Base-by-base conservation (phyloP, 1,140 invertebrate species). In the Diprion similis region DNA sequence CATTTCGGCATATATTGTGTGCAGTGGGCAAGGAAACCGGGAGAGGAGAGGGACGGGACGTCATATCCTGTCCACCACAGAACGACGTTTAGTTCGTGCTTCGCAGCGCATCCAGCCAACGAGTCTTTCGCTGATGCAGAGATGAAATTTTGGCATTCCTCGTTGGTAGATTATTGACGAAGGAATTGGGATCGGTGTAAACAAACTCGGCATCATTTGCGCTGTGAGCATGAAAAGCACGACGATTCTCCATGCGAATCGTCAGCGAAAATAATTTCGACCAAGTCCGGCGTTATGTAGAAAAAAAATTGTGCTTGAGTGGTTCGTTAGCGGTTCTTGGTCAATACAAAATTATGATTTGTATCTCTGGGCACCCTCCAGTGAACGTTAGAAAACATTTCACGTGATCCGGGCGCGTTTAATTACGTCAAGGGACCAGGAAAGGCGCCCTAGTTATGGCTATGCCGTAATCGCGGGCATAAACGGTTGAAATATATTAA, bases 41-140 rank as follows among this genome's bases (percentile, higher is more conserved):
- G 11, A 17, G n/a, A 78, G 81, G 82, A 81, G 78, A 79, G 77
- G 75, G 73, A 74, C 74, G 82, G 75, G 77, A 84, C 82, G 85
- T 88, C 85, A 88, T 88, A 88, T 88, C 87, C 87, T 87, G 87
- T 87, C 79, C 81, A 77, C 72, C 77, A 77, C 78, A 76, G 75
- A 47, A 13, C 24, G 78, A 74, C 75, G 74, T 76, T 17, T 59
- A 59, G 9, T 59, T 59, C 51, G 51, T 17, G n/a, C 51, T 59
- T 13, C 11, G 51, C n/a, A 59, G 11, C n/a, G 51, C 51, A 17
- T 15, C 2, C 11, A 59, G 51, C 6, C n/a, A 59, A 59, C 11
- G 11, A 59, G n/a, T 59, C 9, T 59, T 37, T 37, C 24, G 24
- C 24, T 37, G 24, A 37, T 37, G 24, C 24, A 37, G 24, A 6